A percentile compares a stretch with the other conserved stretches of the same genome.
Conservation (phyloP, 2,888 invertebrate species). For the Deilephila elpenor region DNA sequence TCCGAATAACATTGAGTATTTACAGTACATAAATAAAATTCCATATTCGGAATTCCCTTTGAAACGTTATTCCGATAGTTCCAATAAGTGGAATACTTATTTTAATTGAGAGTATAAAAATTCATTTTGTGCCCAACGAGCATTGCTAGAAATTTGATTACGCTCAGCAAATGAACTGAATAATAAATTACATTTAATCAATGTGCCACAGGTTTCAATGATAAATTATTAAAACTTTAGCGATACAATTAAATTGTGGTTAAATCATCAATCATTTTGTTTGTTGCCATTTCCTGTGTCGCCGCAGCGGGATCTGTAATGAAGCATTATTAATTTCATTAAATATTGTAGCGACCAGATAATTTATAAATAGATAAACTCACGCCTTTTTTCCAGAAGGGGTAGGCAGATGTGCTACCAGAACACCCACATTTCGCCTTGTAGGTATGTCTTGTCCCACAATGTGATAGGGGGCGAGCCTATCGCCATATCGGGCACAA, state of each 20-base stretch:
- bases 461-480: no score
- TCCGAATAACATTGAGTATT: not conserved
- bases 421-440: no score
- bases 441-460: no score
- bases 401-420: no score
- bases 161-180: slow-evolving; percentile 32
- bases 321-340: not conserved
- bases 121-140: slow-evolving; percentile 3
- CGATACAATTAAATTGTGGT: slow-evolving; percentile 33
- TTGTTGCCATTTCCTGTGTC: not conserved
- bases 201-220: slow-evolving; percentile 41
- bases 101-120: not conserved
- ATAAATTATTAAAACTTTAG: slow-evolving; percentile 41
- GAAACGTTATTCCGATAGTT: slow-evolving; percentile 8
- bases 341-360: not conserved
- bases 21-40: slow-evolving; percentile 1
- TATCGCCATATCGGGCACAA: no score
- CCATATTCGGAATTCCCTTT: not conserved
- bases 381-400: no score
- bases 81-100: not conserved
- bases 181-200: slow-evolving; percentile 38
- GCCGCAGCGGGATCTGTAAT: not conserved
- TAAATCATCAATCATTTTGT: slow-evolving; percentile 38
- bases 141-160: slow-evolving; percentile 26
- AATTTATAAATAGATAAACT: not conserved